phyloP scores from a whole-genome alignment of 2,888 invertebrate species.

The Amphiduros pacificus region DNA sequence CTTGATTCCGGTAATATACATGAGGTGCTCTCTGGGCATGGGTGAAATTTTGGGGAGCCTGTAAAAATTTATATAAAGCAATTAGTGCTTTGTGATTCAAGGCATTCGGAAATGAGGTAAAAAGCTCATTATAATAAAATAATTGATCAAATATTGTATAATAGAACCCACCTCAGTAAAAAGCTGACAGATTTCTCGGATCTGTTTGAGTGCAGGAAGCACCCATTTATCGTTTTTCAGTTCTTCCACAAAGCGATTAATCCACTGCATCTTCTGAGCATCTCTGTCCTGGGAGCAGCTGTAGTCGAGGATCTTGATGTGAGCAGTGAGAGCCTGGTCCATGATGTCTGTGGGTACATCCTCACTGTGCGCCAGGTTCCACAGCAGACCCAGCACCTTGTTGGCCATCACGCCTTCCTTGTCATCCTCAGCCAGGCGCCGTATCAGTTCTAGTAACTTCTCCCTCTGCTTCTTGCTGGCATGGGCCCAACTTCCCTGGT shows the following conservation, averaged over 20 bases:
- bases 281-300: slow-evolving; percentile 92
- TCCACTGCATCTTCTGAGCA: slow-evolving; percentile 92
- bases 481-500: slow-evolving; percentile 81
- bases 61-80: slow-evolving; percentile 17
- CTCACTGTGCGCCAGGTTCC: slow-evolving; percentile 94
- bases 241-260: slow-evolving; percentile 95
- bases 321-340: slow-evolving; percentile 92
- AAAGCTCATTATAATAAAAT: background rate
- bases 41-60: slow-evolving; percentile 58
- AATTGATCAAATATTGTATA: background rate
- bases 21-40: slow-evolving; percentile 53
- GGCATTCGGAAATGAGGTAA: background rate
- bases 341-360: slow-evolving; percentile 96
- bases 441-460: slow-evolving; percentile 89
- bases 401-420: slow-evolving; percentile 99
- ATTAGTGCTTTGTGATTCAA: background rate
- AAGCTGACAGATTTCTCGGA: slow-evolving; percentile 90
- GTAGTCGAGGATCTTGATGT: slow-evolving; percentile 96
- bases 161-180: slow-evolving; percentile 69
- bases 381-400: slow-evolving; percentile 90
- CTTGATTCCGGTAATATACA: slow-evolving; percentile 67
- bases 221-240: slow-evolving; percentile 80
- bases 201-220: slow-evolving; percentile 90
- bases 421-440: slow-evolving; percentile 94
- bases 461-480: slow-evolving; percentile 95